Conservation (phyloP, 2,888 invertebrate genomes). For the Cheilosia urbana region DNA sequence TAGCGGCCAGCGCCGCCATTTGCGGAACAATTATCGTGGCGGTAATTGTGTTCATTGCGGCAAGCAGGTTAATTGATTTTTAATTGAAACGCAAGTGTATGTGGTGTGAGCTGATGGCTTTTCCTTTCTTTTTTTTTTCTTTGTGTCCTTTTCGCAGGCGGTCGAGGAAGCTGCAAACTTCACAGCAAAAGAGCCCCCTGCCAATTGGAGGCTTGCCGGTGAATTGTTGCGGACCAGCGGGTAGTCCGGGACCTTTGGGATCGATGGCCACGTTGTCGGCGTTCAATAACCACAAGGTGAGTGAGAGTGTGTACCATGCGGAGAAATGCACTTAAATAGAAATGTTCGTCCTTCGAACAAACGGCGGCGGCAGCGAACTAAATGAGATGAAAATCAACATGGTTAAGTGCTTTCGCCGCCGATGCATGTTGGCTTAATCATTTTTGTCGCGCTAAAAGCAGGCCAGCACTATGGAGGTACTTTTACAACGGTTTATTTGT, state of each 20-base stretch:
- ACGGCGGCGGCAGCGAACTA: neutral
- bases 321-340: constrained; percentile 22
- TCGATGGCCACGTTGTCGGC: constrained; percentile 93
- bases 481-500: no score
- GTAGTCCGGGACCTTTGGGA: constrained; percentile 92
- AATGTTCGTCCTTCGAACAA: constrained; percentile 14
- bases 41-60: constrained; percentile 94
- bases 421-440: neutral
- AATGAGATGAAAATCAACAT: constrained; percentile 29
- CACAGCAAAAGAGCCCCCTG: constrained; percentile 88
- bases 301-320: constrained; percentile 56
- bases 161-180: constrained; percentile 89
- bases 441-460: neutral
- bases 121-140: neutral
- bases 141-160: constrained; percentile 85
- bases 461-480: neutral
- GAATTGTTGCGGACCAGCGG: constrained; percentile 92
- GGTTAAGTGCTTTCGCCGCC: constrained; percentile 23
- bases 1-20: constrained; percentile 96
- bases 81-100: constrained; percentile 45
- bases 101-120: constrained; percentile 10
- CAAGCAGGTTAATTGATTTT: constrained; percentile 85
- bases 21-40: constrained; percentile 96
- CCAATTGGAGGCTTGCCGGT: constrained; percentile 91
- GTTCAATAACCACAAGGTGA: constrained; percentile 92